These are phyloP conservation scores for Drosophila subpulchrella DNA, from an alignment of 1,140 invertebrate species.

Conservation along the genomic window DNA sequence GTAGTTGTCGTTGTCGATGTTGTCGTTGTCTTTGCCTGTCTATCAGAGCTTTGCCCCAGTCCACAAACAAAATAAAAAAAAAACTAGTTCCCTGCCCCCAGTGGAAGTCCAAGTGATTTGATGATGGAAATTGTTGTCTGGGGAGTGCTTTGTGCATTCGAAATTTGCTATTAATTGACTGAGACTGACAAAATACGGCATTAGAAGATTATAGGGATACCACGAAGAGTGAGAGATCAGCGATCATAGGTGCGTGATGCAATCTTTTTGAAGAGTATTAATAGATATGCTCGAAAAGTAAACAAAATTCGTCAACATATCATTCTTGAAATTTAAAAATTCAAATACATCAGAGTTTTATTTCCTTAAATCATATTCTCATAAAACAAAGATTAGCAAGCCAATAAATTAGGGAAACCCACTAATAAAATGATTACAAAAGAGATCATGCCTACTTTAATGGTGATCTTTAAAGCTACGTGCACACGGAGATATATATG, in stretches of 20 bases:
- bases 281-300: background rate
- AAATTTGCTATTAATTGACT: conserved; percentile 35
- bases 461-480: no score
- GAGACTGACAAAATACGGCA: conserved; percentile 21
- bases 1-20: conserved; percentile 39
- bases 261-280: background rate
- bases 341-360: background rate
- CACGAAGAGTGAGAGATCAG: background rate
- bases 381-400: background rate
- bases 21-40: conserved; percentile 37
- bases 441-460: no score
- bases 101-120: conserved; percentile 27
- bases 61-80: background rate
- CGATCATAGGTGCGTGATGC: background rate
- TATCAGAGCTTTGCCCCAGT: conserved; percentile 50
- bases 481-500: background rate
- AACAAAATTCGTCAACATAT: background rate
- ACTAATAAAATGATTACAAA: no score
- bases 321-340: background rate
- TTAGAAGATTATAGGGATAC: conserved; percentile 7
- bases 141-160: conserved; percentile 30
- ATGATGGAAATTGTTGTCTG: conserved; percentile 31
- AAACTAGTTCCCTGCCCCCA: conserved; percentile 27
- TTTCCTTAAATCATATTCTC: background rate
- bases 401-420: background rate